Evolutionary conservation across 2,113 vertebrate species (phyloP).

Genomic region (Paedocypris sp.): DNA sequence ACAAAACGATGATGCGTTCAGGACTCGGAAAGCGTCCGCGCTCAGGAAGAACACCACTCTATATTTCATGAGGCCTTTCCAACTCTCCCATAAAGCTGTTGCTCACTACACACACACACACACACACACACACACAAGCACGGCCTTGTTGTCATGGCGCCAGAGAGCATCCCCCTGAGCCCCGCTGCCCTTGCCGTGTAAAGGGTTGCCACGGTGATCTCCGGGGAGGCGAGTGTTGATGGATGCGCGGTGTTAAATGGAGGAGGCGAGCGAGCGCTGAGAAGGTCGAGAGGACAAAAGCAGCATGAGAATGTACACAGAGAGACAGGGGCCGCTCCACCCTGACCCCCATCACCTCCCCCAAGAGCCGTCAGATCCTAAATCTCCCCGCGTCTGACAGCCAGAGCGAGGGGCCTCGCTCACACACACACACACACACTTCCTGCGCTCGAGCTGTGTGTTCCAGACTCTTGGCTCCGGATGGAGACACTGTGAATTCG

Average conservation of each 20-base stretch:
- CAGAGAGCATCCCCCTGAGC: conserved; percentile 20
- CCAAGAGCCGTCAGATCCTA: conserved; percentile 7
- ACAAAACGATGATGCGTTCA: no score
- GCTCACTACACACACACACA: neutral
- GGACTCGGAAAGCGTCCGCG: no score
- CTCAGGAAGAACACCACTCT: no score
- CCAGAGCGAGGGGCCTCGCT: conserved; percentile 4
- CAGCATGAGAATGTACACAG: conserved; percentile 41
- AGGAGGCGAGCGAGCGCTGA: conserved; percentile 25
- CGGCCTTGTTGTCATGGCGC: conserved; percentile 32
- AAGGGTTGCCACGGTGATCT: conserved; percentile 32
- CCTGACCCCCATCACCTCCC: conserved; percentile 8
- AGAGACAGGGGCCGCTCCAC: neutral
- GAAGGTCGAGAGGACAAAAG: conserved; percentile 29
- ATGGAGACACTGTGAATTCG: no score
- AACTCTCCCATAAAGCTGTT: neutral
- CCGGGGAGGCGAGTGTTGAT: conserved; percentile 29
- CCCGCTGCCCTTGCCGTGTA: conserved; percentile 17
- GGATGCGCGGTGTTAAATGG: conserved; percentile 24
- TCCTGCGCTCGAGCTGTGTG: no score
- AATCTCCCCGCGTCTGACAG: conserved; percentile 14
- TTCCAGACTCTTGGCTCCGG: no score
- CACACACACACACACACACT: conserved; percentile 15
- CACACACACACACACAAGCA: conserved; percentile 7
- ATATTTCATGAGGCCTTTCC: no score